A percentile compares a stretch with the other conserved stretches of the same genome.
Evolutionary conservation across 1,140 invertebrate species (phyloP).

Genomic region (Zaprionus ghesquierei): DNA sequence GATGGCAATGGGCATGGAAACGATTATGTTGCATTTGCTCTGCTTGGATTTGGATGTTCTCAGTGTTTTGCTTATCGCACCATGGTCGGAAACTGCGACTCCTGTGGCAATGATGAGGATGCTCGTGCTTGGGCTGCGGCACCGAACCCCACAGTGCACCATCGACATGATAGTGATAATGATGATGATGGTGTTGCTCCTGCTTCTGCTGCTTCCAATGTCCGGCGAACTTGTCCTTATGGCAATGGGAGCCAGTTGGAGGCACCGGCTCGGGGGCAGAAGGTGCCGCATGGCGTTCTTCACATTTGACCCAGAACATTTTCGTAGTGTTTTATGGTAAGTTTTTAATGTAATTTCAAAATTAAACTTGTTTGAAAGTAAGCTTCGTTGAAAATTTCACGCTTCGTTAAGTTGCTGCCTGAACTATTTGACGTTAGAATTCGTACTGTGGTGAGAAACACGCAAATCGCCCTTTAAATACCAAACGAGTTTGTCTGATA

Average conservation of each 20-base stretch:
- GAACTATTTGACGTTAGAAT: not conserved
- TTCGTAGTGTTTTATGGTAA: not conserved
- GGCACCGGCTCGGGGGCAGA: not conserved
- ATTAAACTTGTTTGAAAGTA: not conserved
- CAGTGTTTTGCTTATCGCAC: not conserved
- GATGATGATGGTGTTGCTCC: conserved; percentile 1
- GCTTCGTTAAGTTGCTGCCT: not conserved
- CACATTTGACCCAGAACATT: not conserved
- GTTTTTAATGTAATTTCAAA: not conserved
- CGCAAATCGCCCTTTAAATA: conserved; percentile 8
- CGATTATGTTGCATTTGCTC: not conserved
- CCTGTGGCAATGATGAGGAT: not conserved
- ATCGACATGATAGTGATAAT: not conserved
- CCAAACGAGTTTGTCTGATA: not conserved
- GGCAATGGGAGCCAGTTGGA: not conserved
- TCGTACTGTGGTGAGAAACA: conserved; percentile 14
- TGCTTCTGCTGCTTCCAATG: not conserved
- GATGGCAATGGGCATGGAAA: conserved; percentile 5
- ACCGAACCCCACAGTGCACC: not conserved
- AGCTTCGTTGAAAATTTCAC: not conserved
- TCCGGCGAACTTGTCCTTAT: not conserved
- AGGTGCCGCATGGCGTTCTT: not conserved
- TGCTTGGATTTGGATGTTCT: not conserved
- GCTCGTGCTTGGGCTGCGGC: not conserved
- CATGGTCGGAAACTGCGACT: not conserved